A percentile compares a stretch with the other conserved stretches of the same genome.
Conservation (phyloP, 2,797 vertebrate genomes). For the Fundulus diaphanus region DNA sequence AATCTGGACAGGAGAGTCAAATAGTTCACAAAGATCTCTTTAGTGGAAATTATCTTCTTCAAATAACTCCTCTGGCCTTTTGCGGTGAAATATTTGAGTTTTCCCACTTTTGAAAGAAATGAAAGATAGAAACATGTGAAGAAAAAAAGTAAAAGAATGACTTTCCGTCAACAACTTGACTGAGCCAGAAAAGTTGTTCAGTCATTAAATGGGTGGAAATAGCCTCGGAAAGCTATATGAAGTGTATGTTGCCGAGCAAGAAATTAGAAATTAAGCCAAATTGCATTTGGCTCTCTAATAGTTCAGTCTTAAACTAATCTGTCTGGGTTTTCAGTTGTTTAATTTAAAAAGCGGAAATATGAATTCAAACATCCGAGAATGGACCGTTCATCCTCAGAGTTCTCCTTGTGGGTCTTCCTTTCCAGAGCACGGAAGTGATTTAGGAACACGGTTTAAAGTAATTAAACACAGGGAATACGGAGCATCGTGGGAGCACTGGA, state of each 20-base stretch:
- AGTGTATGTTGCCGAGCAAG: constrained; percentile 48
- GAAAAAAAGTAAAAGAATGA: constrained; percentile 37
- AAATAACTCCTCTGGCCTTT: constrained; percentile 50
- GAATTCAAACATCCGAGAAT: constrained; percentile 37
- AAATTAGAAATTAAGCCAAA: constrained; percentile 64
- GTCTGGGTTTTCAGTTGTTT: constrained; percentile 41
- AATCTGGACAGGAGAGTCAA: constrained; percentile 50
- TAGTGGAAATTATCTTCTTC: constrained; percentile 56
- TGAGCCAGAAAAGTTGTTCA: constrained; percentile 46
- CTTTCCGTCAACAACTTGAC: constrained; percentile 50
- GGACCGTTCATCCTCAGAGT: constrained; percentile 16
- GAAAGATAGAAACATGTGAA: constrained; percentile 19
- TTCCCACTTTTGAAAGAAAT: constrained; percentile 25
- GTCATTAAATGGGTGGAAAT: constrained; percentile 49
- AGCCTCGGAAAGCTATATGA: constrained; percentile 36
- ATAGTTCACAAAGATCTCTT: constrained; percentile 51
- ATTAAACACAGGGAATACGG: constrained; percentile 38
- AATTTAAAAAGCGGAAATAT: constrained; percentile 48
- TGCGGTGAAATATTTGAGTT: constrained; percentile 39
- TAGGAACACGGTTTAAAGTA: constrained; percentile 24
- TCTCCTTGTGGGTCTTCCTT: constrained; percentile 27
- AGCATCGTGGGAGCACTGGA: constrained; percentile 49
- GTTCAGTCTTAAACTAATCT: constrained; percentile 57
- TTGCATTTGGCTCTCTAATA: constrained; percentile 61
- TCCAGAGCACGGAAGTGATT: constrained; percentile 29